Conservation (phyloP, 2,888 invertebrate species). For the Gerosis bhagava region DNA sequence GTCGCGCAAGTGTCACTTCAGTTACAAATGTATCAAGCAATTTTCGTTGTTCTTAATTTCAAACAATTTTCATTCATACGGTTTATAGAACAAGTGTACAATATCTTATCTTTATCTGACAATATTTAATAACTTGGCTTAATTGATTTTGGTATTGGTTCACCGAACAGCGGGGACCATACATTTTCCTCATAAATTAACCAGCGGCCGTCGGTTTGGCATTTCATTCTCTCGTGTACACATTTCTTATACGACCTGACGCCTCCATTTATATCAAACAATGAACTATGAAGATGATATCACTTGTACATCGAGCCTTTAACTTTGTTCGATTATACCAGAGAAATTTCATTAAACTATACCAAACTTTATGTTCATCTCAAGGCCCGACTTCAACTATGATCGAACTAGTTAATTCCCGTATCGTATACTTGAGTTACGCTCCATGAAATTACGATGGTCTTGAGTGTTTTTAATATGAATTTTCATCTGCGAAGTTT, state of each 20-base stretch:
- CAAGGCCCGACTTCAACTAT: conserved; percentile 32
- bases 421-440: conserved; percentile 23
- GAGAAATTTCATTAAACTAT: conserved; percentile 51
- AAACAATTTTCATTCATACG: too few relatives aligned
- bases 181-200: too few relatives aligned
- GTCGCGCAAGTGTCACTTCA: too few relatives aligned
- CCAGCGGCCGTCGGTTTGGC: too few relatives aligned
- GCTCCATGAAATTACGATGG: conserved; percentile 21
- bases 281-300: conserved; percentile 31
- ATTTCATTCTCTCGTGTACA: too few relatives aligned
- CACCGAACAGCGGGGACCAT: too few relatives aligned
- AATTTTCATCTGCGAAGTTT: conserved; percentile 17
- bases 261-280: conserved; percentile 25
- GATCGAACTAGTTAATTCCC: conserved; percentile 31
- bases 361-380: conserved; percentile 32
- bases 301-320: conserved; percentile 24
- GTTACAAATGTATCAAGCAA: too few relatives aligned
- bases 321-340: conserved; percentile 43
- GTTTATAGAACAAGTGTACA: too few relatives aligned
- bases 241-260: conserved; percentile 2
- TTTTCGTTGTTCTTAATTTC: too few relatives aligned
- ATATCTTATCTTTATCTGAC: too few relatives aligned
- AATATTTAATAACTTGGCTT: too few relatives aligned
- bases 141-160: too few relatives aligned
- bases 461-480: conserved; percentile 22